Percentiles rank a stretch among this genome's conserved stretches.
Conservation (phyloP, 2,888 invertebrate species). For the Ichneumoninae sp. region DNA sequence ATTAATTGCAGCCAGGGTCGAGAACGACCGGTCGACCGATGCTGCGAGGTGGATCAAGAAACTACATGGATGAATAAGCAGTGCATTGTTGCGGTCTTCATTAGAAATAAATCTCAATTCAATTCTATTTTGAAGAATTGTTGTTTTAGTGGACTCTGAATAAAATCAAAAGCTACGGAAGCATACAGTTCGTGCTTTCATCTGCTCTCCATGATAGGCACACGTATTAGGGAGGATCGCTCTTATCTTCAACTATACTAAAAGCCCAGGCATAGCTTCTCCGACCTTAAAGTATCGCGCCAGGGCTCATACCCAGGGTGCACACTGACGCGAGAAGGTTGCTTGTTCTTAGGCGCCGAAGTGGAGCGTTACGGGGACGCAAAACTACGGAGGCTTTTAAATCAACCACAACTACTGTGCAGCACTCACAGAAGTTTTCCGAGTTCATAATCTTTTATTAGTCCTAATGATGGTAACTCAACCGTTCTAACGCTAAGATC, state of each 20-base stretch:
- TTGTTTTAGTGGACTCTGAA: neutral
- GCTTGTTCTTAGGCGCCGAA: neutral
- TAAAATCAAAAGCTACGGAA: neutral
- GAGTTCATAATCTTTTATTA: neutral
- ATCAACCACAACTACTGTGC: neutral
- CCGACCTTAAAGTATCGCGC: neutral
- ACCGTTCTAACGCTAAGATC: neutral
- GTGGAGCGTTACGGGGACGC: neutral
- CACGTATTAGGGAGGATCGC: too few relatives aligned
- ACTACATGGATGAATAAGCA: conserved; percentile 43
- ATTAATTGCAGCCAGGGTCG: conserved; percentile 8
- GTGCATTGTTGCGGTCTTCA: neutral
- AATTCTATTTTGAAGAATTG: neutral
- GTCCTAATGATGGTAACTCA: neutral
- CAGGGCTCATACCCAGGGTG: neutral
- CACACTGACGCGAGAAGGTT: neutral
- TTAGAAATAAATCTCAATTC: too few relatives aligned
- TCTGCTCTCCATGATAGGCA: neutral
- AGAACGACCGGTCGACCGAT: conserved; percentile 27
- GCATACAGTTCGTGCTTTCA: neutral
- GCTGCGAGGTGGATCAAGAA: conserved; percentile 56
- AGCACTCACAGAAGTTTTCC: neutral
- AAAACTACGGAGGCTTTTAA: neutral
- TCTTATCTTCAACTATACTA: neutral
- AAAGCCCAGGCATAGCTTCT: neutral